A percentile compares a stretch with the other conserved stretches of the same genome.
phyloP scores from a whole-genome alignment of 2,113 vertebrate species.

The Columbina picui region DNA sequence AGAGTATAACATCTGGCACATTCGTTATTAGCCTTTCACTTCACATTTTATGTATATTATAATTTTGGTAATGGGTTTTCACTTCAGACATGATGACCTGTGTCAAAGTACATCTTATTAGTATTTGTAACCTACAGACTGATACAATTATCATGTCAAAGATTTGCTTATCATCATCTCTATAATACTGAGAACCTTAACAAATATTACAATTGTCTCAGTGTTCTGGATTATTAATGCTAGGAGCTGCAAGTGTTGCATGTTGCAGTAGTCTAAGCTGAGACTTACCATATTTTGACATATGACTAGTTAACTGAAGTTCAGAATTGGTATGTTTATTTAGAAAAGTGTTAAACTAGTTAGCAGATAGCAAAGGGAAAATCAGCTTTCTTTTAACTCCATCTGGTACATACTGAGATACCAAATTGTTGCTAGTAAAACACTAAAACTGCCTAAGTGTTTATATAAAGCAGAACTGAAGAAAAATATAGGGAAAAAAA shows the following conservation, averaged over 20 bases:
- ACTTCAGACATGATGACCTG: not conserved
- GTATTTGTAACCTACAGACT: not conserved
- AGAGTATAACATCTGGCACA: not conserved
- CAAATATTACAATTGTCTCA: not conserved
- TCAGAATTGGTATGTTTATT: not conserved
- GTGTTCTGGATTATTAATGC: constrained; percentile 54
- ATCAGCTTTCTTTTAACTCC: not conserved
- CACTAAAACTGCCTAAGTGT: not conserved
- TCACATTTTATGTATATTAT: constrained; percentile 8
- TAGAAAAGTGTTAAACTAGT: not conserved
- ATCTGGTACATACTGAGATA: not conserved
- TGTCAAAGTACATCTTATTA: constrained; percentile 36
- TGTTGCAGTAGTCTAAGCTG: not conserved
- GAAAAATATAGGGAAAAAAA: not conserved
- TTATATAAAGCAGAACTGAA: not conserved
- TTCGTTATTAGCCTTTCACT: not conserved
- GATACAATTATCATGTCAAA: constrained; percentile 37
- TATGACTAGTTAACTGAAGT: not conserved
- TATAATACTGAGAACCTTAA: not conserved
- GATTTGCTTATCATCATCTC: constrained; percentile 28
- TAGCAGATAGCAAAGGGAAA: not conserved
- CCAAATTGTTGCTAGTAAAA: not conserved
- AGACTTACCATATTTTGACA: constrained; percentile 19
- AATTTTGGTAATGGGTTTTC: constrained; percentile 7
- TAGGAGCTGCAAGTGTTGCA: constrained; percentile 38